These are phyloP conservation scores for Temnothorax rugatulus DNA, from an alignment of 2,888 invertebrate species.

Conservation along the genomic window DNA sequence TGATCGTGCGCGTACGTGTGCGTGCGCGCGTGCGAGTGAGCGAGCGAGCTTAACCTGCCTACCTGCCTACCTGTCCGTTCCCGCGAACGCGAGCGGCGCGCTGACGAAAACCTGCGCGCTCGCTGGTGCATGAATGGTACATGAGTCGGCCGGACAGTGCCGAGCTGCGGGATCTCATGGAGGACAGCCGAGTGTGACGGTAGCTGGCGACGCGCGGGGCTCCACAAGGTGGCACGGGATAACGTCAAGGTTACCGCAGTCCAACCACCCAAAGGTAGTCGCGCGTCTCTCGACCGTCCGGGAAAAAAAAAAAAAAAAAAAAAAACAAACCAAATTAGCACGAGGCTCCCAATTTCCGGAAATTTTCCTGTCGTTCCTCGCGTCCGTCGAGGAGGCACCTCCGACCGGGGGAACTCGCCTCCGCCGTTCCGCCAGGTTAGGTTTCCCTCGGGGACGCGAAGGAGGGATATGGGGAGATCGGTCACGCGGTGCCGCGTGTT, in stretches of 20 bases:
- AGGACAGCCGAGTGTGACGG: slow-evolving; percentile 76
- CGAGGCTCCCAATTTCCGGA: background rate
- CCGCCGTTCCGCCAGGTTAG: slow-evolving; percentile 13
- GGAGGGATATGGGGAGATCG: background rate
- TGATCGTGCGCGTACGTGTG: slow-evolving; percentile 16
- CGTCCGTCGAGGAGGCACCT: background rate
- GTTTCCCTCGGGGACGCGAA: background rate
- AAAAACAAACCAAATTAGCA: background rate
- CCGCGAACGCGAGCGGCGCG: slow-evolving; percentile 20
- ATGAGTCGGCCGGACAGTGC: slow-evolving; percentile 25
- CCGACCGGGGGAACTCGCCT: background rate
- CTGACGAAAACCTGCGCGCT: background rate
- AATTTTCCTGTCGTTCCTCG: background rate
- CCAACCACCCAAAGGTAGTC: background rate
- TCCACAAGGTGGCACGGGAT: slow-evolving; percentile 51
- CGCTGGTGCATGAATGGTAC: slow-evolving; percentile 30
- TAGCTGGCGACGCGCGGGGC: slow-evolving; percentile 70
- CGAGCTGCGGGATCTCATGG: slow-evolving; percentile 66
- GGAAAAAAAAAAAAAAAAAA: background rate
- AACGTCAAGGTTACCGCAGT: slow-evolving; percentile 33
- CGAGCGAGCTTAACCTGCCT: slow-evolving; percentile 34
- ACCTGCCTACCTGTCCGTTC: background rate
- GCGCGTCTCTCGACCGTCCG: background rate
- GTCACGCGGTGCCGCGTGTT: slow-evolving; percentile 25
- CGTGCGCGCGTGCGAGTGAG: background rate